Conservation (phyloP, 2,888 invertebrate genomes). For the Andrena hattorfiana region DNA sequence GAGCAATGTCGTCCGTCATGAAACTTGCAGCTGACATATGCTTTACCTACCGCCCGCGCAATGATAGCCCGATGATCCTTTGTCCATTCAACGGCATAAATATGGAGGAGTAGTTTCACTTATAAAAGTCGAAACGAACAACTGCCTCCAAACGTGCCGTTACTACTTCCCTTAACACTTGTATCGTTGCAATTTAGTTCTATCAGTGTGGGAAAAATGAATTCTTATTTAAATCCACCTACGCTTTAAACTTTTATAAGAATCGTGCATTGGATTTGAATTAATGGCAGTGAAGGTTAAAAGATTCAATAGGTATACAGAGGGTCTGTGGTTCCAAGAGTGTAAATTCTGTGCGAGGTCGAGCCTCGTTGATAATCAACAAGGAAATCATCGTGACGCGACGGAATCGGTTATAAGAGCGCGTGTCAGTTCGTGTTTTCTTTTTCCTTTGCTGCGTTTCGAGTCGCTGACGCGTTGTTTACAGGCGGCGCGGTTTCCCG, state of each 20-base stretch:
- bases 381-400: neutral
- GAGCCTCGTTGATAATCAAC: neutral
- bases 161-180: too few relatives aligned
- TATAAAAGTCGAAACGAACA: too few relatives aligned
- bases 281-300: too few relatives aligned
- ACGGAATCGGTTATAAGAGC: neutral
- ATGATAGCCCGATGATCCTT: conserved; percentile 36
- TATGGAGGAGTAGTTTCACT: conserved; percentile 12
- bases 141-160: too few relatives aligned
- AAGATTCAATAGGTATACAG: too few relatives aligned
- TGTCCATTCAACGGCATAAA: conserved; percentile 9
- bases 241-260: too few relatives aligned
- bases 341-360: neutral
- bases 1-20: conserved; percentile 62
- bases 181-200: too few relatives aligned
- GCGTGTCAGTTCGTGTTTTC: neutral
- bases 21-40: conserved; percentile 59
- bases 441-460: neutral
- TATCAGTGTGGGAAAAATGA: too few relatives aligned
- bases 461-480: conserved; percentile 13
- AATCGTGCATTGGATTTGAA: too few relatives aligned
- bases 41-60: conserved; percentile 4
- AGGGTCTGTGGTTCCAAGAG: neutral
- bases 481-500: neutral
- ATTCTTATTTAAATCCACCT: too few relatives aligned